phyloP scores from a whole-genome alignment of 2,113 vertebrate species.

The Aptenodytes forsteri region DNA sequence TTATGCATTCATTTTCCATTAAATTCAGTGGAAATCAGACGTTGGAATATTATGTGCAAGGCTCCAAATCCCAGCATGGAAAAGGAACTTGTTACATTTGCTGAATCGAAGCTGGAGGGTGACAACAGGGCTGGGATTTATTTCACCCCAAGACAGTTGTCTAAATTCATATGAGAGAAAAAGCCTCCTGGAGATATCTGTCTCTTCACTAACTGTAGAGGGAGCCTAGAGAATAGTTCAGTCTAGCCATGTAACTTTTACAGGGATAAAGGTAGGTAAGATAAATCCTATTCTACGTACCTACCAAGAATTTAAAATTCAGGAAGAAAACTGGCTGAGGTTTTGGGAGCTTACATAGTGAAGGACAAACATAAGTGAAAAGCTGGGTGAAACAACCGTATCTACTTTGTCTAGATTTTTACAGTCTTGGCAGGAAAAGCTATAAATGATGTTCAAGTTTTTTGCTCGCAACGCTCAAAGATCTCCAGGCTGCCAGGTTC shows the following conservation, averaged over 20 bases:
- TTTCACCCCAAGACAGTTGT: constrained; percentile 57
- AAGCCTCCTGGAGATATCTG: constrained; percentile 37
- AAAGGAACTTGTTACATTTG: constrained; percentile 5
- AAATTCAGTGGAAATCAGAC: constrained; percentile 14
- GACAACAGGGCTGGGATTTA: constrained; percentile 46
- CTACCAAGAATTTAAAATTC: not conserved
- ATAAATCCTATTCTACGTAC: not conserved
- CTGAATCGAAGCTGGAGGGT: constrained; percentile 47
- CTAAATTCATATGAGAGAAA: constrained; percentile 56
- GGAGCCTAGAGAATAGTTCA: constrained; percentile 39
- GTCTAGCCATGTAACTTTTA: not conserved
- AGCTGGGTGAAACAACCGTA: constrained; percentile 19
- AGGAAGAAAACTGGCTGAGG: not conserved
- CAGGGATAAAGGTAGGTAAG: not conserved
- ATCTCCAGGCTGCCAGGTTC: constrained; percentile 54
- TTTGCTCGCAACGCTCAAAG: not conserved
- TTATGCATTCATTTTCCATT: not conserved
- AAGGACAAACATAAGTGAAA: constrained; percentile 32
- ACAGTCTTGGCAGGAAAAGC: constrained; percentile 50
- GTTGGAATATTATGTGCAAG: not conserved
- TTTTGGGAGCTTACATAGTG: constrained; percentile 15
- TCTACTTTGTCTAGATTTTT: constrained; percentile 47
- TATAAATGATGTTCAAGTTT: constrained; percentile 51
- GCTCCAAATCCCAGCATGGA: constrained; percentile 38
- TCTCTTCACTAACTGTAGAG: constrained; percentile 51